phyloP scores from a whole-genome alignment of 2,113 vertebrate species.

The human region GRCh38 chr1:105770001-105770500 shows the following conservation, averaged over 20 bases:
- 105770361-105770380: background rate
- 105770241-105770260: background rate
- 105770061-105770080: background rate
- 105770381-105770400: background rate
- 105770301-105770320: background rate
- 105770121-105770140: background rate
- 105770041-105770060: background rate
- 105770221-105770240: background rate
- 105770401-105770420: background rate
- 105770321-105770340: background rate
- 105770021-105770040: background rate
- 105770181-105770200: background rate
- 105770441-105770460: background rate
- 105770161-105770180: background rate
- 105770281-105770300: background rate
- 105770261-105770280: background rate
- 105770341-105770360: background rate
- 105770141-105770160: background rate
- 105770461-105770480: background rate
- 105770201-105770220: background rate
- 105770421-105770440: background rate
- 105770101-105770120: background rate
- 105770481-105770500: background rate
- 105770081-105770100: too few species aligned
- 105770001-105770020: background rate